Conservation (phyloP, 2,888 invertebrate genomes). For the Nephrotoma guestfalica region DNA sequence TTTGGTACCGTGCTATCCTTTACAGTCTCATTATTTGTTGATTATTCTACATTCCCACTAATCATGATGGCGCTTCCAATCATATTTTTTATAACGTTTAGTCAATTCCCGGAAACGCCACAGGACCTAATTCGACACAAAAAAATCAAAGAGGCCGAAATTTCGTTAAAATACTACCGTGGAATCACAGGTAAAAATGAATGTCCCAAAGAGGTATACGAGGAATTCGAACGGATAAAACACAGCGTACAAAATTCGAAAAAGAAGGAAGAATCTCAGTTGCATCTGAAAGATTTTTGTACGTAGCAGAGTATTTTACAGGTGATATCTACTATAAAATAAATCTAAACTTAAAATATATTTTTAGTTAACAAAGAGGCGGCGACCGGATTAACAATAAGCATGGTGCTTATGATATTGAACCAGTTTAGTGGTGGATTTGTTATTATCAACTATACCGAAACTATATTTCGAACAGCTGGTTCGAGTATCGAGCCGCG, state of each 20-base stretch:
- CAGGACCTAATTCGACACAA: slow-evolving; percentile 19
- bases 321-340: neutral
- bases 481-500: slow-evolving; percentile 23
- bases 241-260: slow-evolving; percentile 11
- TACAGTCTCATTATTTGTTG: slow-evolving; percentile 21
- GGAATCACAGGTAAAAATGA: slow-evolving; percentile 11
- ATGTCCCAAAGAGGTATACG: slow-evolving; percentile 14
- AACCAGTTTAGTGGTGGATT: slow-evolving; percentile 24
- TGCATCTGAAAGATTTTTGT: slow-evolving; percentile 20
- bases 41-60: slow-evolving; percentile 22
- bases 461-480: slow-evolving; percentile 22
- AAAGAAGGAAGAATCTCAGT: slow-evolving; percentile 9
- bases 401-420: slow-evolving; percentile 15
- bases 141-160: slow-evolving; percentile 18
- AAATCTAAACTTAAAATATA: neutral
- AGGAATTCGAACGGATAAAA: slow-evolving; percentile 17
- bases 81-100: slow-evolving; percentile 17
- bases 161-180: slow-evolving; percentile 22
- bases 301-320: slow-evolving; percentile 11
- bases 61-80: slow-evolving; percentile 21
- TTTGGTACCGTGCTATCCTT: slow-evolving; percentile 24
- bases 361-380: neutral
- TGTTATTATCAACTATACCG: slow-evolving; percentile 26
- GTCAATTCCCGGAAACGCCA: slow-evolving; percentile 24
- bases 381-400: neutral